phyloP scores from a whole-genome alignment of 2,113 vertebrate genomes.

The Fulmarus glacialis region DNA sequence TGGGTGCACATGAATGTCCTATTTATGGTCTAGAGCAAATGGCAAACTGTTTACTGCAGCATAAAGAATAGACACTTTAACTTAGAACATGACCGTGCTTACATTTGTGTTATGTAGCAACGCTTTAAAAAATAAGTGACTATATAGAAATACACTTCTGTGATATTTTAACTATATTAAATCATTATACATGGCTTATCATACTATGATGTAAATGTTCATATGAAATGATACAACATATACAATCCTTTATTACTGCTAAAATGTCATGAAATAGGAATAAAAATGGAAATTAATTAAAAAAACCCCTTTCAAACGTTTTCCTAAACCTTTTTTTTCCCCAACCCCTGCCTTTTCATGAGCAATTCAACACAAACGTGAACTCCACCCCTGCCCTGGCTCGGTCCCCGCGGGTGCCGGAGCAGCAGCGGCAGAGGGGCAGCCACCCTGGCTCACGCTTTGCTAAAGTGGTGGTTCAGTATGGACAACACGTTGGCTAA shows the following conservation, averaged over 20 bases:
- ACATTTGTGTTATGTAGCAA: background rate
- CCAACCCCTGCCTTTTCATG: background rate
- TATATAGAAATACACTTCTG: background rate
- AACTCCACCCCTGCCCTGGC: background rate
- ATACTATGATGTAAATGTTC: background rate
- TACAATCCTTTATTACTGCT: background rate
- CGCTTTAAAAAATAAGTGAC: background rate
- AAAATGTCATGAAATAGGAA: background rate
- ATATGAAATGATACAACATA: background rate
- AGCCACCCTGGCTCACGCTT: background rate
- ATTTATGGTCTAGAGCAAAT: background rate
- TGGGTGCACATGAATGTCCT: background rate
- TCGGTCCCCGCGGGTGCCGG: accelerated
- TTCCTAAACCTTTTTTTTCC: accelerated
- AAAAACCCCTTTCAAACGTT: background rate
- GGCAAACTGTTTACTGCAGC: background rate
- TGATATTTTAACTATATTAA: background rate
- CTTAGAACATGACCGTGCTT: background rate
- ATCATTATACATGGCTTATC: background rate
- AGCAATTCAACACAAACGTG: background rate
- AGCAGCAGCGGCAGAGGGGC: background rate
- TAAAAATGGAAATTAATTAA: background rate
- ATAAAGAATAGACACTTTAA: background rate
- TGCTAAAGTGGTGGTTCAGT: background rate
- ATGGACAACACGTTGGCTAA: background rate